Percentiles rank a stretch among this genome's conserved stretches.
Evolutionary conservation across 2,888 invertebrate genomes (phyloP).

Genomic region (Folsomia candida): DNA sequence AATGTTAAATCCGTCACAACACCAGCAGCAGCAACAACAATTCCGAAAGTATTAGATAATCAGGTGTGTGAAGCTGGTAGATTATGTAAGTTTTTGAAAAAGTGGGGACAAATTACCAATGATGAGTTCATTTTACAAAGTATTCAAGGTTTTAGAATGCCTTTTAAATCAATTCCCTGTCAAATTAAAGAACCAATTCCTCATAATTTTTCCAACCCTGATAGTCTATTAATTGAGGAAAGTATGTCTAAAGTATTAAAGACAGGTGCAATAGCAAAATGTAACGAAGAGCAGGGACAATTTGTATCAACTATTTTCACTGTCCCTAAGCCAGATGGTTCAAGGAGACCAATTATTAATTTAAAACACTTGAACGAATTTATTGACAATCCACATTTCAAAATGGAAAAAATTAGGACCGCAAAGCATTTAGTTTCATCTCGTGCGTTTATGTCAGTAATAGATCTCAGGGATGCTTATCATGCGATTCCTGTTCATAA

Average conservation of each 20-base stretch:
- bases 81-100: background rate
- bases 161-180: constrained; percentile 17
- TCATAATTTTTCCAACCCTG: background rate
- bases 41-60: background rate
- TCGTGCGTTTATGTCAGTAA: no score
- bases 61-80: constrained; percentile 12
- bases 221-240: background rate
- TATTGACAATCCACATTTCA: background rate
- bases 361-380: background rate
- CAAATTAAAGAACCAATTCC: background rate
- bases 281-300: background rate
- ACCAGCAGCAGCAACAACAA: background rate
- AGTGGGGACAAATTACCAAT: constrained; percentile 16
- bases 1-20: no score
- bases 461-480: no score
- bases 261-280: background rate
- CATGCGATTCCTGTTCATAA: no score
- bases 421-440: no score
- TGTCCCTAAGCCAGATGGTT: no score
- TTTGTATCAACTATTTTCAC: background rate
- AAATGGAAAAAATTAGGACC: constrained; percentile 5
- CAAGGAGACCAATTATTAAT: background rate
- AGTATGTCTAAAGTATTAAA: background rate
- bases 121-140: constrained; percentile 12
- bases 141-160: constrained; percentile 18